These are phyloP conservation scores for Perca flavescens DNA, from an alignment of 2,113 vertebrate genomes.

Conservation along the genomic window DNA sequence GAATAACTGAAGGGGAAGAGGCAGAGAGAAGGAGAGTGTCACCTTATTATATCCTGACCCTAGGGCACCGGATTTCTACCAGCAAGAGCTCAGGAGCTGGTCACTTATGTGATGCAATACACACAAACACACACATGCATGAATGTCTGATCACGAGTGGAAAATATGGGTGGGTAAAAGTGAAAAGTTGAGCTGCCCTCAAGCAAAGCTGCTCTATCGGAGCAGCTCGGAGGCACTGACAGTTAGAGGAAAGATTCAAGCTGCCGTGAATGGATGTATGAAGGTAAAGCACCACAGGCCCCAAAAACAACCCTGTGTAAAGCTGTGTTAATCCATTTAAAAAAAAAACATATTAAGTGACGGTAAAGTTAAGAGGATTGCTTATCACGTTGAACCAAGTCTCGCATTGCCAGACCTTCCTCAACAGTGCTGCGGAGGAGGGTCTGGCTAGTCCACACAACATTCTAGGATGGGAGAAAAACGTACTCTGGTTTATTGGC, in stretches of 20 bases:
- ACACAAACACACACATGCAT: conserved; percentile 12
- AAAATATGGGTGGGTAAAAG: conserved; percentile 21
- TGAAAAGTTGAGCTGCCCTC: conserved; percentile 37
- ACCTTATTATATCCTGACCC: conserved; percentile 80
- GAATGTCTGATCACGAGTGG: neutral
- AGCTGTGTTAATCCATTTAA: neutral
- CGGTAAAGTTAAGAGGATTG: neutral
- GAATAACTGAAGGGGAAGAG: conserved; percentile 67
- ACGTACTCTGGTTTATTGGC: too few relatives aligned
- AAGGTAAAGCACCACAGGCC: neutral
- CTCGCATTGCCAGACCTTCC: too few relatives aligned
- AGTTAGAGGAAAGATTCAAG: neutral
- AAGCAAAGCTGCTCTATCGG: conserved; percentile 1
- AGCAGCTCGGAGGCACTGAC: neutral
- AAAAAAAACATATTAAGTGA: neutral
- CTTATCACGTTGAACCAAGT: too few relatives aligned
- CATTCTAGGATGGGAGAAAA: too few relatives aligned
- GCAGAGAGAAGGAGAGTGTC: conserved; percentile 56
- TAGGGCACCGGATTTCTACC: conserved; percentile 44
- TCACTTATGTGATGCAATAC: conserved; percentile 26
- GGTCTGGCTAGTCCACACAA: too few relatives aligned
- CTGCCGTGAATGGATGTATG: neutral
- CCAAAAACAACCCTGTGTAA: neutral
- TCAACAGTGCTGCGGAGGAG: too few relatives aligned
- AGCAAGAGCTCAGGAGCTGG: conserved; percentile 28